phyloP scores from a whole-genome alignment of 2,888 invertebrate genomes.

The Mechanitis messenoides region DNA sequence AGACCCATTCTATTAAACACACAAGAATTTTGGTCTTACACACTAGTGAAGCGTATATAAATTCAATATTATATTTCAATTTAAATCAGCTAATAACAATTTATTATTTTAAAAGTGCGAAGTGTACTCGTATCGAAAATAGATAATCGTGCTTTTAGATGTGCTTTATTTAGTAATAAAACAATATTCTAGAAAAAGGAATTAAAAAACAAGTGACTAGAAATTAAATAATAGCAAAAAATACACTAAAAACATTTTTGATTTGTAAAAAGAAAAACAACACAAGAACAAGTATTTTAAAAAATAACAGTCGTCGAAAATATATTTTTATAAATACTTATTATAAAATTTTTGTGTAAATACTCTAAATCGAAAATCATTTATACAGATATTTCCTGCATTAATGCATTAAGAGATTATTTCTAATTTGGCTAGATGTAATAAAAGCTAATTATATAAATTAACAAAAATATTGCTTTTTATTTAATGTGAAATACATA shows the following conservation, averaged over 20 bases:
- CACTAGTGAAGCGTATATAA: background rate
- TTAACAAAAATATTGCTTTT: conserved; percentile 1
- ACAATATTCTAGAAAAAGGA: conserved; percentile 9
- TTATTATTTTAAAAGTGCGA: conserved; percentile 23
- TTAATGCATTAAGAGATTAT: background rate
- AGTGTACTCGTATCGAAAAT: conserved; percentile 26
- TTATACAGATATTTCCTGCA: background rate
- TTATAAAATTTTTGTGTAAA: background rate
- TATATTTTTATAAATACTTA: background rate
- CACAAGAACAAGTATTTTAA: background rate
- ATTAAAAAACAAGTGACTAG: conserved; percentile 17
- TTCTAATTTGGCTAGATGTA: background rate
- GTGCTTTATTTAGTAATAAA: conserved; percentile 20
- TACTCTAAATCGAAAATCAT: background rate
- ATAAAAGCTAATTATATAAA: conserved; percentile 4
- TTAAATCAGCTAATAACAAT: conserved; percentile 13
- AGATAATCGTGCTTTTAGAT: conserved; percentile 18
- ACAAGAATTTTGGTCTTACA: background rate
- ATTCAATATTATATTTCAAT: conserved; percentile 17
- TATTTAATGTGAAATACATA: background rate
- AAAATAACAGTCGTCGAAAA: background rate
- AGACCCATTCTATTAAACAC: background rate
- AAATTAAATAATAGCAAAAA: conserved; percentile 5
- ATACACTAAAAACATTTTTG: background rate
- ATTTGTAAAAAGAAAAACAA: too few relatives aligned